Evolutionary conservation across 2,797 vertebrate genomes (phyloP).

Genomic region (Carcharodon carcharias): DNA sequence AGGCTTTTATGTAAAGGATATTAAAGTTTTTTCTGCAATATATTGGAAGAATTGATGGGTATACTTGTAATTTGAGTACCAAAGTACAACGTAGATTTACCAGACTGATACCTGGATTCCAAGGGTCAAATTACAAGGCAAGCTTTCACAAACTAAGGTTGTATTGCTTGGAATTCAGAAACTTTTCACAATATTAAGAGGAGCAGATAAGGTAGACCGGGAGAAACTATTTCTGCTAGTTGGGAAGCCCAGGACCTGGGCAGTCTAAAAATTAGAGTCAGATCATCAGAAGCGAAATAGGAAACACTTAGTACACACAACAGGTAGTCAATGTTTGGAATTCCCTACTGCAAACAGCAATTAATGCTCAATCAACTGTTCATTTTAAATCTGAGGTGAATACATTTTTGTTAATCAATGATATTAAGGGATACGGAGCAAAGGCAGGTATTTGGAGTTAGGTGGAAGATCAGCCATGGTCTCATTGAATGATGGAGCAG

Average conservation of each 20-base stretch:
- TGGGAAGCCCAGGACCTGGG: neutral
- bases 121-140: no score
- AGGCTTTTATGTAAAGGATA: neutral
- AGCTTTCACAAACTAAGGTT: no score
- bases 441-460: no score
- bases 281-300: neutral
- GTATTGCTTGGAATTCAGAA: no score
- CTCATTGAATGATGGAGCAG: neutral
- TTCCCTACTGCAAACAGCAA: neutral
- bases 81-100: no score
- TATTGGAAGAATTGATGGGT: neutral
- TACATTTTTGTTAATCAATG: neutral
- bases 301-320: neutral
- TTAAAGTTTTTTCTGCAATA: neutral
- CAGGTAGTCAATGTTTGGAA: no score
- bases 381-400: neutral
- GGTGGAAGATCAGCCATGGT: neutral
- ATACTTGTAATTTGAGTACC: no score
- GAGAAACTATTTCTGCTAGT: no score
- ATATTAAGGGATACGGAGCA: no score
- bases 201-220: neutral
- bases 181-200: neutral
- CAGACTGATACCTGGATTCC: no score
- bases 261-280: neutral
- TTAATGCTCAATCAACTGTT: neutral